phyloP scores from a whole-genome alignment of 2,888 invertebrate genomes.

The Shargacucullia verbasci region DNA sequence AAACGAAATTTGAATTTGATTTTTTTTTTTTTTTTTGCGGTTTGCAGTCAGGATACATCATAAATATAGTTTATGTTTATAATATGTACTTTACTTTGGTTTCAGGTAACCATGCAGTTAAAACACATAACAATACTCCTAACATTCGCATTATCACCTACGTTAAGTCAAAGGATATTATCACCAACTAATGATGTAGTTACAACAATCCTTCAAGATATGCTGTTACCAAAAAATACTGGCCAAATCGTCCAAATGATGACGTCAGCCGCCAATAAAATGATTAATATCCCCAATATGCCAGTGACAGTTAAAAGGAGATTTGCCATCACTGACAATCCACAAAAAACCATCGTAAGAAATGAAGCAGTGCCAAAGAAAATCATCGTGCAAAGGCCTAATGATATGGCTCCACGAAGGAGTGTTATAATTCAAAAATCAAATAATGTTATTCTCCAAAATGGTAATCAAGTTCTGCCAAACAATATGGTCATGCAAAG shows the following conservation, averaged over 20 bases:
- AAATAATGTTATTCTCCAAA: constrained; percentile 4
- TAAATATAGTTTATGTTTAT: not conserved
- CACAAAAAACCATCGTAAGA: constrained; percentile 6
- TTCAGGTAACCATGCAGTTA: constrained; percentile 48
- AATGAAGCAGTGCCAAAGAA: constrained; percentile 6
- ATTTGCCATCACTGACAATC: constrained; percentile 26
- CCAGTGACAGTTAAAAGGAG: constrained; percentile 4
- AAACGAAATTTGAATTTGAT: no score
- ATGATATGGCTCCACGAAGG: constrained; percentile 12
- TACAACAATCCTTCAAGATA: constrained; percentile 57
- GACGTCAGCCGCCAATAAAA: constrained; percentile 28
- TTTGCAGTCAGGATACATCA: no score
- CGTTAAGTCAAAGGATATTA: constrained; percentile 40
- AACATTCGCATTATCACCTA: constrained; percentile 9
- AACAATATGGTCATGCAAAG: constrained; percentile 9
- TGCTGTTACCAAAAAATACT: constrained; percentile 60
- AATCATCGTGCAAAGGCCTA: constrained; percentile 2
- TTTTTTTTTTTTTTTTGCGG: no score
- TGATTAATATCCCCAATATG: not conserved
- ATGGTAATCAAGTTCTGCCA: constrained; percentile 9
- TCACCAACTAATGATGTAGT: constrained; percentile 45
- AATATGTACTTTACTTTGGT: constrained; percentile 13
- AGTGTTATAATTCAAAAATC: constrained; percentile 13
- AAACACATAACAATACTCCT: constrained; percentile 22
- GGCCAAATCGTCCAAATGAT: constrained; percentile 58